phyloP scores from a whole-genome alignment of 1,140 invertebrate species.

The Monomorium pharaonis region DNA sequence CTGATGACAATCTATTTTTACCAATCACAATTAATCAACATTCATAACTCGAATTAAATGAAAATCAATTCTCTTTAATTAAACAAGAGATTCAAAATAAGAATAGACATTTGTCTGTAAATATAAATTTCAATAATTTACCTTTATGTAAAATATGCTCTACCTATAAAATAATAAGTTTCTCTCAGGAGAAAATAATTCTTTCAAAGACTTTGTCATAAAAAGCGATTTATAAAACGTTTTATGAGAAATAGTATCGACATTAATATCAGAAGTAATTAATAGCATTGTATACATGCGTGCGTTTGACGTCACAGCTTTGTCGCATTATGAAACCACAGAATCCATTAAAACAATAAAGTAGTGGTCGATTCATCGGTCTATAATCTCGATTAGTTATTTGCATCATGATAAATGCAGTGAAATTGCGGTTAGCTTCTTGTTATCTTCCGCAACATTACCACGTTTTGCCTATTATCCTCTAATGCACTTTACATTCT shows the following conservation, averaged over 20 bases:
- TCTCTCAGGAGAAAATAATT: constrained; percentile 14
- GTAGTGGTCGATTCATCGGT: constrained; percentile 19
- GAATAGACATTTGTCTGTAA: neutral
- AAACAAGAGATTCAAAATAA: neutral
- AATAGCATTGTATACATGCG: neutral
- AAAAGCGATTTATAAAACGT: neutral
- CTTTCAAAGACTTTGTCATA: neutral
- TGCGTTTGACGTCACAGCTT: neutral
- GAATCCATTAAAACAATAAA: constrained; percentile 27
- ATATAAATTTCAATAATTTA: neutral
- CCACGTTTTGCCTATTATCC: neutral
- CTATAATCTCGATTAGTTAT: constrained; percentile 45
- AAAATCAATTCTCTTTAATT: neutral
- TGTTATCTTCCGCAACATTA: constrained; percentile 20
- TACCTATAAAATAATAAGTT: neutral
- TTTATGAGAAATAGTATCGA: neutral
- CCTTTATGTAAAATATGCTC: neutral
- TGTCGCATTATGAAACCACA: constrained; percentile 7
- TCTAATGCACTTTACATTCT: constrained; percentile 4
- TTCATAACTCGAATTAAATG: neutral
- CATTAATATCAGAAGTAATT: constrained; percentile 26
- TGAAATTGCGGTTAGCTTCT: constrained; percentile 58
- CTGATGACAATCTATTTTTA: neutral
- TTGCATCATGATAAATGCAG: neutral
- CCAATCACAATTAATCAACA: neutral